Conservation (phyloP, 2,113 vertebrate genomes). For the Rafetus swinhoei region DNA sequence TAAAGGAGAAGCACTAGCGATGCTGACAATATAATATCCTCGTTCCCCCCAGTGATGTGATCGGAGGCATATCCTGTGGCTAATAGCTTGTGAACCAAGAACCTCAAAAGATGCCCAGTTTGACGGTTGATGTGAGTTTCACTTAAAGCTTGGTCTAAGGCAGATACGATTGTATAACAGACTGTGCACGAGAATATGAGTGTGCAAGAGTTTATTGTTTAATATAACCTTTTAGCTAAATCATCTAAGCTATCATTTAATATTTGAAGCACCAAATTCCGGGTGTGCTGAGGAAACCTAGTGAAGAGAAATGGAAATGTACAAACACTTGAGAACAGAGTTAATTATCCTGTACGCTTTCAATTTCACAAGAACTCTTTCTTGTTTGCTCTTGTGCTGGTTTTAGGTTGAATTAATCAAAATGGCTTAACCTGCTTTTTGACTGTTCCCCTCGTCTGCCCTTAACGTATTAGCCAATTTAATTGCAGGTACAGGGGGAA, state of each 20-base stretch:
- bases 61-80: slow-evolving; percentile 25
- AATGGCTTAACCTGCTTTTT: slow-evolving; percentile 20
- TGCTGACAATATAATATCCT: slow-evolving; percentile 38
- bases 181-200: slow-evolving; percentile 45
- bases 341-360: slow-evolving; percentile 70
- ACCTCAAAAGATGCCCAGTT: slow-evolving; percentile 36
- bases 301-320: slow-evolving; percentile 60
- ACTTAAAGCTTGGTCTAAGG: slow-evolving; percentile 50
- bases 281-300: slow-evolving; percentile 55
- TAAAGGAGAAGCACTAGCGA: slow-evolving; percentile 12
- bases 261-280: slow-evolving; percentile 44
- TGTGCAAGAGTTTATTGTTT: slow-evolving; percentile 46
- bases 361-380: slow-evolving; percentile 60
- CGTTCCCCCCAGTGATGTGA: not conserved
- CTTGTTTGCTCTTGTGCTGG: not conserved
- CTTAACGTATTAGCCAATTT: not conserved
- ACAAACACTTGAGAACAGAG: slow-evolving; percentile 62
- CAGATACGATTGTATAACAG: not conserved
- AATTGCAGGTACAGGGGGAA: slow-evolving; percentile 4
- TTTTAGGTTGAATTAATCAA: slow-evolving; percentile 16
- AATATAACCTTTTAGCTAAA: slow-evolving; percentile 68
- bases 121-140: slow-evolving; percentile 59
- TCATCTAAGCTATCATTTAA: slow-evolving; percentile 58
- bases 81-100: slow-evolving; percentile 52
- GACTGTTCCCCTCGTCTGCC: slow-evolving; percentile 19